Evolutionary conservation across 2,888 invertebrate genomes (phyloP), one percentile per base, ranked within the genome.

Genomic region (Folsomia candida): DNA sequence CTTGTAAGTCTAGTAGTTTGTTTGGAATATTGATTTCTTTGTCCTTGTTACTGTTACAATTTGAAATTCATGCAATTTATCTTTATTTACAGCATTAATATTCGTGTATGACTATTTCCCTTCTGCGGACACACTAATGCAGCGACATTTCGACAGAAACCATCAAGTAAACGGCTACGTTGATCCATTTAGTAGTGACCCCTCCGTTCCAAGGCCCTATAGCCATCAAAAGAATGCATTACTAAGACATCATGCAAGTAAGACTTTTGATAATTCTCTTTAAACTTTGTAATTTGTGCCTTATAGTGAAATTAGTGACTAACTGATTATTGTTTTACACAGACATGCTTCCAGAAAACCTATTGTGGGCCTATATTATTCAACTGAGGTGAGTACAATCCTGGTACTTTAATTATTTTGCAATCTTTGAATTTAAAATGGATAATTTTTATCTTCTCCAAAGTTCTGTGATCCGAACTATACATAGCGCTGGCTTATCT

Each of bases 41-140:
- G 29, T 61, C 28, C 29, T 27, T 27, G n/a, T 11, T n/a, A 25
- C n/a, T 51, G 20, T 51, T 25, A 27, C 18, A 37, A 51, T 26
- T 18, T 20, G 29, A 51, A 20, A 2, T 20, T 25, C 25, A 51
- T n/a, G n/a, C n/a, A 20, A 24, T 59, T 59, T 24, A 24, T 20
- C 22, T 22, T 57, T 24, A 25, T 20, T 62, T 62, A 37, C 84
- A 94, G 97, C 98, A 70, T 88, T 97, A 87, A 89, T 98, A 80
- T 92, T 98, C 84, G 94, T 97, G 68, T 98, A 97, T 84, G 95
- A 97, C 83, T 98, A 92, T 85, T 93, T 94, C 86, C 92, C 97
- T 27, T 90, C 91, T 68, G 91, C 94, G 69, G 91, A 92, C 82
- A 97, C 96, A 0, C 84, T 99, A 79, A 87, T 94, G 85, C 87